These are phyloP conservation scores for Plectrocnemia conspersa DNA, from an alignment of 1,140 invertebrate species.

Conservation along the genomic window DNA sequence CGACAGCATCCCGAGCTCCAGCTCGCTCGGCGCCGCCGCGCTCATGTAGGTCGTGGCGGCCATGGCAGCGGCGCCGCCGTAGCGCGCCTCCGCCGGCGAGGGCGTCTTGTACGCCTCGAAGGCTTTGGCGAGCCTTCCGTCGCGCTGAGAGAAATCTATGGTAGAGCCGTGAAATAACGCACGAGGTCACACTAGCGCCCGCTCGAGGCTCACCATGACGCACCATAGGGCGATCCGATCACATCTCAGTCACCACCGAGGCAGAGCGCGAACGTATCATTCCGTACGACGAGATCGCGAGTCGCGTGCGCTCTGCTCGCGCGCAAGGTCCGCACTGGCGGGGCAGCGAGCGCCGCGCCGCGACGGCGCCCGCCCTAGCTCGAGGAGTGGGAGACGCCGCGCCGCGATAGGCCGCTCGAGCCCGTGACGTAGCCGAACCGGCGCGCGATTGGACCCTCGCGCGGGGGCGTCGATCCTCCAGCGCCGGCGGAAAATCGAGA, in stretches of 20 bases:
- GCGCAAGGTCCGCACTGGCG: conserved; percentile 3
- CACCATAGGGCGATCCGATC: conserved; percentile 36
- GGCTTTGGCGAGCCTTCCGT: conserved; percentile 53
- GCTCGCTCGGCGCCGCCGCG: conserved; percentile 65
- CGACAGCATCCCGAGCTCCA: conserved; percentile 71
- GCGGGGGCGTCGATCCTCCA: background rate
- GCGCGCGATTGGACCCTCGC: background rate
- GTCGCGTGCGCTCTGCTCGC: conserved; percentile 26
- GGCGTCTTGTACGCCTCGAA: conserved; percentile 60
- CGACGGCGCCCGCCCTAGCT: background rate
- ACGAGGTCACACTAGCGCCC: conserved; percentile 39
- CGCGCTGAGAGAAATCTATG: conserved; percentile 36
- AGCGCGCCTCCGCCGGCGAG: conserved; percentile 56
- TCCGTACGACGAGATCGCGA: conserved; percentile 33
- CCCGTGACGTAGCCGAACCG: background rate
- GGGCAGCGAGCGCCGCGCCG: background rate
- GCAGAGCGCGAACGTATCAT: conserved; percentile 32
- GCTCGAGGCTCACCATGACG: conserved; percentile 34
- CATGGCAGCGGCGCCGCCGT: conserved; percentile 72
- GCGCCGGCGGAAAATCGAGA: conserved; percentile 1
- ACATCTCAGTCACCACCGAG: too few species aligned
- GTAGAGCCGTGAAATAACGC: conserved; percentile 36
- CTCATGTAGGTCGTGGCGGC: conserved; percentile 83
- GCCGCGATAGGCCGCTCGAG: background rate
- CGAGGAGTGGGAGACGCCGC: background rate